Base-by-base conservation (phyloP, 2,888 invertebrate species). In the Patella ulyssiponensis region DNA sequence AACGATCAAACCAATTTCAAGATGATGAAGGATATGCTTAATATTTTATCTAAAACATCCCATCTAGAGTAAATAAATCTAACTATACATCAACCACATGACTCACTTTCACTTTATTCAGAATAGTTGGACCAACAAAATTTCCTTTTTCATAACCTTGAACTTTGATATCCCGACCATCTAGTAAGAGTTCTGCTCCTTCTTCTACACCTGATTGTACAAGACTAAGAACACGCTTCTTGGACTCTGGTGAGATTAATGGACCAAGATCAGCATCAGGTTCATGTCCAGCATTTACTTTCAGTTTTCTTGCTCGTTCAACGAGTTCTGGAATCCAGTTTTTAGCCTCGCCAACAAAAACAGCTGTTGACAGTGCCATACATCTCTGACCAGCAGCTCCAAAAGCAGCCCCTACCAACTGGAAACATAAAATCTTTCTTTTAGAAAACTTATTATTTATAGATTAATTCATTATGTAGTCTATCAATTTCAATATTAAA, bases 351-450 rank as follows among this genome's bases (percentile, higher is more conserved):
- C 97, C 97, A 0, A 98, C 98, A 91, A 98, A 95, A 53, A 98
- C 95, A 2, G 95, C 97, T 0, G 97, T 97, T 75, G 98, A 97
- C 74, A 99, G 94, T 1, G 99, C 99, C 99, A 99, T 99, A 92
- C 99, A 99, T 69, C 99, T 94, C 92, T 99, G 99, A 0, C 99
- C 99, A 69, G 99, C 99, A 11, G 99, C 99, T 0, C 99, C 99
- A 92, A 99, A 99, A 0, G 98, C 98, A 1, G 99, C 99, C 0
- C 99, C 98, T 15, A 94, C 93, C 81, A 93, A 85, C 91, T 92
- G 83, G 12, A 82, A 79, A 15, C 44, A 44, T 44, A 44, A 7
- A 44, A 44, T 0, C 7, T 44, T 7, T 44, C 7, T 44, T 44
- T 4, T 44, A 33, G 33, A 33, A 33, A 33, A 33, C 33, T 33